Evolutionary conservation across 1,140 invertebrate species (phyloP), one percentile per base, ranked within the genome.

Genomic region (Frieseomelitta varia): DNA sequence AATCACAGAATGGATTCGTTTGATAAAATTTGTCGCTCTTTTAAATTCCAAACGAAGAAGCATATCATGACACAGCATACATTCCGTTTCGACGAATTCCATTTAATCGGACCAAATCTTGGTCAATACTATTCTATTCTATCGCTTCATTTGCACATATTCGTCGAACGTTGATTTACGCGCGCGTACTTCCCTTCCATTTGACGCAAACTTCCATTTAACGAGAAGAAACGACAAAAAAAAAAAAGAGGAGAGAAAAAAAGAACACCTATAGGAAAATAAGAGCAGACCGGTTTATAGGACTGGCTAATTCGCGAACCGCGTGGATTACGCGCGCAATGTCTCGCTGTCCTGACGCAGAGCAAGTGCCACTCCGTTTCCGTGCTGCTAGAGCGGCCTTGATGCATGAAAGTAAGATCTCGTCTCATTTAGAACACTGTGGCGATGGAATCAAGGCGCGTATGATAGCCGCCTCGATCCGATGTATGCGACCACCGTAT

Each of bases 371-470:
- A 87, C 73, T 87, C 84, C 51, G 85, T 93, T 90, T 93, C 86
- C 77, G 79, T 61, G 80, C 79, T 88, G 75, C 81, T 79, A 86
- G 71, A 77, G 63, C 85, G 91, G 86, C 93, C 93, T 94, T 94
- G 92, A 85, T 91, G 89, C 91, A 92, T 93, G 92, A 94, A 94
- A 94, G 92, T 93, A 90, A 91, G 81, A 90, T 90, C 89, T 77
- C 77, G 86, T 88, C 89, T 87, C 65, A 75, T 88, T 89, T 89
- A 65, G n/a, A 86, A 79, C 79, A 85, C 47, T 24, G 8, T 55
- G 61, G 4, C 53, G 68, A n/a, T 61, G 39, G 72, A 58, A 51
- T 74, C 30, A 14, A 84, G 34, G 27, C 55, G 11, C n/a, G 69
- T 80, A 65, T n/a, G 69, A 72, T 73, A 67, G 47, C 58, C 14